Conservation (phyloP, 2,888 invertebrate genomes). For the Spilarctia lutea region DNA sequence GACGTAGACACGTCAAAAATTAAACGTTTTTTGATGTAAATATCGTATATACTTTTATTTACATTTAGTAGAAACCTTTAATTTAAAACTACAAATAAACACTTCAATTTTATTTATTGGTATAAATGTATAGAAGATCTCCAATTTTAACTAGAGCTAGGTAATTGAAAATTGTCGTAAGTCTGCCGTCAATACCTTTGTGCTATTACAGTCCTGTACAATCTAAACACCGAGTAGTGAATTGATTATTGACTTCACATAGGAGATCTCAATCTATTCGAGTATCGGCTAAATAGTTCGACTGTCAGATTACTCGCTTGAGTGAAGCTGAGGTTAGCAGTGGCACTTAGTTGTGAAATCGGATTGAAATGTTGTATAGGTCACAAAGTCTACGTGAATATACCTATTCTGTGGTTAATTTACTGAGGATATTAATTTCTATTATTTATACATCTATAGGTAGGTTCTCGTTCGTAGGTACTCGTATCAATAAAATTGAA, state of each 20-base stretch:
- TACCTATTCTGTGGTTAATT: background rate
- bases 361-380: slow-evolving; percentile 1
- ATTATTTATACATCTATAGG: no score
- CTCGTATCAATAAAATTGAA: no score
- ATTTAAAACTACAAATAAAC: no score
- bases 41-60: no score
- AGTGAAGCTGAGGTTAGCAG: slow-evolving; percentile 2
- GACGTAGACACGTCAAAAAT: no score
- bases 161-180: background rate
- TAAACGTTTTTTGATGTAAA: no score
- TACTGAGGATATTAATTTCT: background rate
- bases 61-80: no score
- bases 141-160: no score
- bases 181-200: background rate
- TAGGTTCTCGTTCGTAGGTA: no score
- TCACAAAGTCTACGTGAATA: background rate
- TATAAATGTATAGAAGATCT: no score
- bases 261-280: background rate
- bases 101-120: no score
- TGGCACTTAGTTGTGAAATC: background rate
- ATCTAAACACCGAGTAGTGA: background rate
- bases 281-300: slow-evolving; percentile 8
- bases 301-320: slow-evolving; percentile 11
- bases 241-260: slow-evolving; percentile 10
- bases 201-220: background rate